These are phyloP conservation scores for Microcebus murinus DNA, from an alignment of 2,113 vertebrate species.

Conservation along the genomic window DNA sequence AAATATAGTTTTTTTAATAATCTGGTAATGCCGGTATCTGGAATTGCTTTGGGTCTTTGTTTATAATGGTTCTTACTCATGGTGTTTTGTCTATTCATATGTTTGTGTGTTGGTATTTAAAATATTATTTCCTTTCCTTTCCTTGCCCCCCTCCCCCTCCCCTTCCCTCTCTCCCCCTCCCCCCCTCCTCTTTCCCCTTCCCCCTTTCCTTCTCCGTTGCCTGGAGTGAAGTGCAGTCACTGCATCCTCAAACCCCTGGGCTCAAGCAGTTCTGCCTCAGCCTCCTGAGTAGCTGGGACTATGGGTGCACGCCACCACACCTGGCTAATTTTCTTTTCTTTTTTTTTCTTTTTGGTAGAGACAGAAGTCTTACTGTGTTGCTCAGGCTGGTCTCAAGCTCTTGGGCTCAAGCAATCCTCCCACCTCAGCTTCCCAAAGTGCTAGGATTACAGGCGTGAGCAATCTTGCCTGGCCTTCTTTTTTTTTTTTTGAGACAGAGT, in stretches of 20 bases:
- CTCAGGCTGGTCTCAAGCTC: neutral
- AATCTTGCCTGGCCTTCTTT: neutral
- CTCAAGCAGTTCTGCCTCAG: neutral
- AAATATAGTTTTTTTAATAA: neutral
- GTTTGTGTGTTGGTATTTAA: neutral
- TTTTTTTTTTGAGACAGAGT: no score
- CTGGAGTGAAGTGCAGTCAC: neutral
- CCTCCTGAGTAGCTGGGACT: neutral
- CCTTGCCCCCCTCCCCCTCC: no score
- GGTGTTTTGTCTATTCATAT: neutral
- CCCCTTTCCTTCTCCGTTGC: neutral
- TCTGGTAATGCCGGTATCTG: neutral
- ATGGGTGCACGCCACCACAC: neutral
- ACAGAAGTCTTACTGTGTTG: neutral
- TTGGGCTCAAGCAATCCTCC: neutral
- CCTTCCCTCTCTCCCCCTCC: no score
- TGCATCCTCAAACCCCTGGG: neutral
- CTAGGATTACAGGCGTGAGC: neutral
- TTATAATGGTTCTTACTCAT: neutral
- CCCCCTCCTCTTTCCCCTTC: no score
- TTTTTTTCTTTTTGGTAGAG: neutral
- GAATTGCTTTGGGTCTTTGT: constrained; percentile 10
- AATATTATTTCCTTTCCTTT: neutral
- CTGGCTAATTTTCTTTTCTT: neutral
- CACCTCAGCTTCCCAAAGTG: neutral